These are phyloP conservation scores for Chaenodraco wilsoni DNA, from an alignment of 2,797 vertebrate genomes.

Conservation along the genomic window DNA sequence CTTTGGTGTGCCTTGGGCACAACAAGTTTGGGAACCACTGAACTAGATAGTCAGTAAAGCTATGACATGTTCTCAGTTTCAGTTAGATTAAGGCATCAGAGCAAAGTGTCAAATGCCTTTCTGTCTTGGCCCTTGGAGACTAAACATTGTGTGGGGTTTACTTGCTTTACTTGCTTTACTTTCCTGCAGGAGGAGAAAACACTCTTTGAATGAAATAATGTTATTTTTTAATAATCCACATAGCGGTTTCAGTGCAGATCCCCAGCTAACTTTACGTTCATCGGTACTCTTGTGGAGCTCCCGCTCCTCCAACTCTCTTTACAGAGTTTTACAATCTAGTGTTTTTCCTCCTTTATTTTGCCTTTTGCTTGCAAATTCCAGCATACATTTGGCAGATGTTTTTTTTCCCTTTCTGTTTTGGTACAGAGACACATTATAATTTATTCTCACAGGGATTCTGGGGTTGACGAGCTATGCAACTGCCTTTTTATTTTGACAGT, in stretches of 20 bases:
- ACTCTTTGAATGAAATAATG: slow-evolving; percentile 1
- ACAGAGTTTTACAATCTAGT: slow-evolving; percentile 10
- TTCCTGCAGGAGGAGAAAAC: neutral
- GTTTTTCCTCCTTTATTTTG: slow-evolving; percentile 7
- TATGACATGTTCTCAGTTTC: neutral
- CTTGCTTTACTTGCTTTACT: slow-evolving; percentile 1
- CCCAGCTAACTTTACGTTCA: slow-evolving; percentile 16
- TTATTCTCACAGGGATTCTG: slow-evolving; percentile 17
- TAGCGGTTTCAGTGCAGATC: slow-evolving; percentile 11
- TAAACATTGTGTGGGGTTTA: slow-evolving; percentile 6
- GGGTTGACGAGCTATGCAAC: neutral
- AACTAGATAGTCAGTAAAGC: neutral
- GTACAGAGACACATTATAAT: neutral
- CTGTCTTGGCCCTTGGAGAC: neutral
- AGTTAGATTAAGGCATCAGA: neutral
- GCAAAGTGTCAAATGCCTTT: neutral
- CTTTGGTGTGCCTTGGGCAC: too few relatives aligned
- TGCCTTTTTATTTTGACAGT: slow-evolving; percentile 1
- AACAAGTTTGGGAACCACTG: too few relatives aligned
- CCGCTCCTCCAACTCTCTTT: slow-evolving; percentile 12
- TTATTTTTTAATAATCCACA: slow-evolving; percentile 27
- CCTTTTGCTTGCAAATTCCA: slow-evolving; percentile 17
- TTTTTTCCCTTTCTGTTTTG: slow-evolving; percentile 22
- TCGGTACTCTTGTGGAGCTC: slow-evolving; percentile 1
- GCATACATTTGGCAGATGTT: neutral